These are phyloP conservation scores for Dorcus hopei DNA, from an alignment of 2,888 invertebrate species.

Conservation along the genomic window DNA sequence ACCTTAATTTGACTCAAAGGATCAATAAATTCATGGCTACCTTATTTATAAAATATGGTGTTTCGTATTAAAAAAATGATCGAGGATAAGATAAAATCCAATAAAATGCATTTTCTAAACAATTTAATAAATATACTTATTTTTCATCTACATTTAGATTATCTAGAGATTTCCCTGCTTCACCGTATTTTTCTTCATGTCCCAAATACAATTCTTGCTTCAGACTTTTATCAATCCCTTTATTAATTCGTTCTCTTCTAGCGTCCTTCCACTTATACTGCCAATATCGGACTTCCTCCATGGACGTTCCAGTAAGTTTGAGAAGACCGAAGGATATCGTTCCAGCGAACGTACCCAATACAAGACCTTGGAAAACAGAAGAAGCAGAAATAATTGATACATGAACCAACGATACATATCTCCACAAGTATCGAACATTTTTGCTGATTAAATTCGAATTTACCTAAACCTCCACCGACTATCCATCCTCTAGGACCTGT, in stretches of 20 bases:
- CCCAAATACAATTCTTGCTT: constrained; percentile 31
- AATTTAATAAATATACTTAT: too few species aligned
- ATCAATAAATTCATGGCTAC: too few species aligned
- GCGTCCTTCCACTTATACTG: constrained; percentile 53
- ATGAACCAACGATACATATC: neutral
- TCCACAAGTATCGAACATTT: neutral
- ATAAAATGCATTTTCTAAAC: too few species aligned
- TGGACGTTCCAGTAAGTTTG: constrained; percentile 57
- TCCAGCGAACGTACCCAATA: constrained; percentile 62
- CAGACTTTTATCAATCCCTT: constrained; percentile 35
- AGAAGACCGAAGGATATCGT: constrained; percentile 54
- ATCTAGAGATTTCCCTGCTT: neutral
- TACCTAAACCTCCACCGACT: constrained; percentile 67
- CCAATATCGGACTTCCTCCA: constrained; percentile 63
- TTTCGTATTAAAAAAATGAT: too few species aligned
- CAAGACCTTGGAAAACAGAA: constrained; percentile 51
- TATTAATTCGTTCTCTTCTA: constrained; percentile 42
- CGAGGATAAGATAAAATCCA: too few species aligned
- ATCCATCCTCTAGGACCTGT: constrained; percentile 66
- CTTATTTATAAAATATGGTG: too few species aligned
- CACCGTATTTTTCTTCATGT: constrained; percentile 24
- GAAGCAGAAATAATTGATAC: neutral
- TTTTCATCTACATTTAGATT: too few species aligned
- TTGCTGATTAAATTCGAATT: constrained; percentile 11
- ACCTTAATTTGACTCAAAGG: too few species aligned